These are phyloP conservation scores for Galeopsomyia nigrocyanea DNA, from an alignment of 2,888 invertebrate species.

Conservation along the genomic window DNA sequence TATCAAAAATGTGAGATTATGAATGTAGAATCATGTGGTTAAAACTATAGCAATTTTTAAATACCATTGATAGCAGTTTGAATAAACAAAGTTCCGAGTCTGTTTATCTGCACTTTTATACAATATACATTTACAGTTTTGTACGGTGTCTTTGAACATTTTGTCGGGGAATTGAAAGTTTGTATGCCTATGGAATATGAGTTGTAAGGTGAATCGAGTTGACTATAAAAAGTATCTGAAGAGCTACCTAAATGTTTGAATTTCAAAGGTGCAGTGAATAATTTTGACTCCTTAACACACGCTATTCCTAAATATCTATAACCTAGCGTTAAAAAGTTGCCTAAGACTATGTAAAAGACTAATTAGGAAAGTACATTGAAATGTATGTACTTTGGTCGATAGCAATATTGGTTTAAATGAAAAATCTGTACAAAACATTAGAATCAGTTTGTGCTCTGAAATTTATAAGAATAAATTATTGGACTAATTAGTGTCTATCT, in stretches of 20 bases:
- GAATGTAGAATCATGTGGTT: constrained; percentile 30
- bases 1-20: constrained; percentile 40
- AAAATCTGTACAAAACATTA: constrained; percentile 24
- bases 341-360: constrained; percentile 42
- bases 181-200: constrained; percentile 43
- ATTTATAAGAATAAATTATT: constrained; percentile 8
- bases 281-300: constrained; percentile 56
- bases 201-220: constrained; percentile 30
- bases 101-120: constrained; percentile 61
- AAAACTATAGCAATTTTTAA: constrained; percentile 34
- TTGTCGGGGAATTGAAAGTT: constrained; percentile 45
- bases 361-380: constrained; percentile 33
- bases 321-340: constrained; percentile 52
- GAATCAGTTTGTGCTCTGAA: constrained; percentile 27
- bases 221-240: constrained; percentile 27
- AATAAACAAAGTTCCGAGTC: constrained; percentile 57
- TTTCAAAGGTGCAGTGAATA: constrained; percentile 43
- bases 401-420: constrained; percentile 37
- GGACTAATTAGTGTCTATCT: constrained; percentile 28
- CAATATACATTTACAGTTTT: constrained; percentile 64
- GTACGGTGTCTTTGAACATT: constrained; percentile 35
- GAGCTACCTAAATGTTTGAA: constrained; percentile 29
- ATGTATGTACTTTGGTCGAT: constrained; percentile 42
- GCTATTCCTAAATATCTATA: constrained; percentile 56
- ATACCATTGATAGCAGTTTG: constrained; percentile 30